Percentiles rank a stretch among this genome's conserved stretches.
These are phyloP conservation scores for Armadillidium nasatum DNA, from an alignment of 1,140 invertebrate genomes.

Conservation along the genomic window DNA sequence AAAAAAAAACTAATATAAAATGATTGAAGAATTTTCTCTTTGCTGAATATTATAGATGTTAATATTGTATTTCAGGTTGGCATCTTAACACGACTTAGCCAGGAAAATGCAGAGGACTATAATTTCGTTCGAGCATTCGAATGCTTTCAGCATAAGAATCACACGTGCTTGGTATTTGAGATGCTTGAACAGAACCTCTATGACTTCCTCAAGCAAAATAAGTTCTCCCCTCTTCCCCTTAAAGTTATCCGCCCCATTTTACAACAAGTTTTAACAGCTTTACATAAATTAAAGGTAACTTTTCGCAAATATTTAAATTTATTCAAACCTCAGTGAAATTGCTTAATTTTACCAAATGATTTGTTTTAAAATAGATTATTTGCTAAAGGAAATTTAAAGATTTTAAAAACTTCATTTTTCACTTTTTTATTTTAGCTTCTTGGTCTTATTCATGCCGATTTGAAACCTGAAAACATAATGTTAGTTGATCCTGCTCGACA, in stretches of 20 bases:
- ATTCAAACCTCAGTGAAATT: no score
- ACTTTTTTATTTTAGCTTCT: slow-evolving; percentile 82
- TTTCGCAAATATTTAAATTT: no score
- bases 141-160: slow-evolving; percentile 99
- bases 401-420: no score
- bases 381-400: no score
- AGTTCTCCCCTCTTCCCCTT: slow-evolving; percentile 94
- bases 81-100: slow-evolving; percentile 92
- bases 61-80: slow-evolving; percentile 66
- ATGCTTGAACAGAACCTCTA: slow-evolving; percentile 99
- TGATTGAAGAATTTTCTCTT: slow-evolving; percentile 28
- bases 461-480: slow-evolving; percentile 99
- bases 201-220: slow-evolving; percentile 99
- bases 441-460: slow-evolving; percentile 96
- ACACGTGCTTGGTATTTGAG: slow-evolving; percentile 99
- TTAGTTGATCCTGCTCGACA: slow-evolving; percentile 94
- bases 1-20: no score
- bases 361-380: no score
- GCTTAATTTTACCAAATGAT: no score
- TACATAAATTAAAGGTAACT: slow-evolving; percentile 93
- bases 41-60: no score
- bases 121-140: slow-evolving; percentile 99
- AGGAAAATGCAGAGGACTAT: slow-evolving; percentile 99
- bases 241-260: slow-evolving; percentile 98
- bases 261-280: slow-evolving; percentile 93